Base-by-base conservation (phyloP, 1,140 invertebrate species). In the Druon quercuslanigerum region DNA sequence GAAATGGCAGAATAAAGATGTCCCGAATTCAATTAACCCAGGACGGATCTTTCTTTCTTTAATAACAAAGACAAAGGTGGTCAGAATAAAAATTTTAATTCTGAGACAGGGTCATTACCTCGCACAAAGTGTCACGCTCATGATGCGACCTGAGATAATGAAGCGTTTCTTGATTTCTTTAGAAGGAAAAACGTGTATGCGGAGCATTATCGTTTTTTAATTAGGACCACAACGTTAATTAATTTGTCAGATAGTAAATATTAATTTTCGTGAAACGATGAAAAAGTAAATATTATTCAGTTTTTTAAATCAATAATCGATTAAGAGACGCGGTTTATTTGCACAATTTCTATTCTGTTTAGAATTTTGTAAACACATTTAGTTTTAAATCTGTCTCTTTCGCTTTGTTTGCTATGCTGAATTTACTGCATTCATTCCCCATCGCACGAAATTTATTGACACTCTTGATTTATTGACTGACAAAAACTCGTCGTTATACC, bases 201-300 rank as follows among this genome's bases (percentile, higher is more conserved):
- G 20, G 17, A 60, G 20, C 33, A 60, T 40, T 66, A 40, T 66
- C 57, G 57, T 40, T 66, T 66, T 66, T 25, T 7, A 20, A 66
- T 40, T 66, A 14, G 1, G 7, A 40, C 8, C 57, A 25, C 40
- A 25, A 60, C 11, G 25, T 20, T 25, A 12, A 25, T 56, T 3
- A 33, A 33, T 54, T 54, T 16, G 12, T 16, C n/a, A 56, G 20
- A 11, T 8, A 14, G 8, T 56, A 19, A 2, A 19, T 6, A 56
- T 56, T 20, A 25, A 56, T 19, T 20, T 12, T 56, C 20, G 17
- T 56, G 8, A 54, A 54, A 54, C 2, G 4, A 33, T 33, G 25
- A 33, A 33, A 33, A 33, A 33, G 2, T 33, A 2, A 5, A 33
- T 33, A 33, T 33, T 33, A 33, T 33, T 33, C 5, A 33, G 3